Conservation (phyloP, 2,888 invertebrate genomes). For the Hydraecia micacea region DNA sequence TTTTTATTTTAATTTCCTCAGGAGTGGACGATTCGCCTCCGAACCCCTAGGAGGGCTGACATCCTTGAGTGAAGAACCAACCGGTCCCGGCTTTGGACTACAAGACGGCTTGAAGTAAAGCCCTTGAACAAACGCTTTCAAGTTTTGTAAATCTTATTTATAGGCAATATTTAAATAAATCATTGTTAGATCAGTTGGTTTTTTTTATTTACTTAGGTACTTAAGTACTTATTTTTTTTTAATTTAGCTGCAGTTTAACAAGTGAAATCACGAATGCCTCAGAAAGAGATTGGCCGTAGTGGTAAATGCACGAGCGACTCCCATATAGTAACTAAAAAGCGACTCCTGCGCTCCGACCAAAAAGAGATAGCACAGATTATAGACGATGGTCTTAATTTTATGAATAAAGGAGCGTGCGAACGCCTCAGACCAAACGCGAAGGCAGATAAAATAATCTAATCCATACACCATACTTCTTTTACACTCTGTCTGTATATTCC, state of each 20-base stretch:
- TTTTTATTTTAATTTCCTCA: conserved; percentile 70
- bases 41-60: conserved; percentile 98
- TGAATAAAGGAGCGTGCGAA: not conserved
- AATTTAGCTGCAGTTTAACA: not conserved
- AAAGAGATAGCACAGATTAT: not conserved
- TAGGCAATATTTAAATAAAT: conserved; percentile 87
- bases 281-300: not conserved
- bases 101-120: conserved; percentile 87
- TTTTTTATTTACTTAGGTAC: conserved; percentile 35
- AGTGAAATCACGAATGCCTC: no score
- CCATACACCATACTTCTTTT: not conserved
- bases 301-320: not conserved
- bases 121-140: conserved; percentile 66
- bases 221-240: not conserved
- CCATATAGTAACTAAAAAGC: no score
- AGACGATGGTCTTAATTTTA: not conserved
- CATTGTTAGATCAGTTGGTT: conserved; percentile 80
- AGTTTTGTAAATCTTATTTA: conserved; percentile 75
- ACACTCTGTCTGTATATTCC: not conserved
- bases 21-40: conserved; percentile 97
- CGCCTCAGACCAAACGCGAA: no score
- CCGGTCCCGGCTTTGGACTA: conserved; percentile 97
- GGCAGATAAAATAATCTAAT: not conserved
- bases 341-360: not conserved
- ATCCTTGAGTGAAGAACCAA: conserved; percentile 96